Evolutionary conservation across 1,140 invertebrate species (phyloP).

Genomic region (Coelopa frigida): DNA sequence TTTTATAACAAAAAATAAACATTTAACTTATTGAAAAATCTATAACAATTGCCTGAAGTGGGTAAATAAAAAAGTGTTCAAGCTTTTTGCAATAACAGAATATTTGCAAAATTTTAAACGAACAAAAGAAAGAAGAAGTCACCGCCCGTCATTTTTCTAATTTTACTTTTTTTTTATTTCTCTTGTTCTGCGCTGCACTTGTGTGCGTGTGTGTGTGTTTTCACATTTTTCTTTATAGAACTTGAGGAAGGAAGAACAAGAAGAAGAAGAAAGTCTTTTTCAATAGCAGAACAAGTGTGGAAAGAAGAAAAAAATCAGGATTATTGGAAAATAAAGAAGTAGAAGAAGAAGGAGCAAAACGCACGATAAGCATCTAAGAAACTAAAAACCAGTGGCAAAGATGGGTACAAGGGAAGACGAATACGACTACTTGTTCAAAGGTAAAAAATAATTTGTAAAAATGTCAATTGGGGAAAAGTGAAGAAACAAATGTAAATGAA

Average conservation of each 20-base stretch:
- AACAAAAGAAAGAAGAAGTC: slow-evolving; percentile 3
- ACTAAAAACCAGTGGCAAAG: slow-evolving; percentile 41
- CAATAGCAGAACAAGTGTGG: not conserved
- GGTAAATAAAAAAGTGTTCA: slow-evolving; percentile 3
- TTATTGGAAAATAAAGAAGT: slow-evolving; percentile 2
- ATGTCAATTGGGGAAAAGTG: too few relatives aligned
- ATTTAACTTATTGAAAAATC: too few relatives aligned
- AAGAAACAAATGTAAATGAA: too few relatives aligned
- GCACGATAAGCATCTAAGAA: slow-evolving; percentile 1
- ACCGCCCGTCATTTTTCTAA: slow-evolving; percentile 11
- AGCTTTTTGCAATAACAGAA: too few relatives aligned
- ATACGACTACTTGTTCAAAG: slow-evolving; percentile 99
- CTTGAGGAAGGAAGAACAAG: slow-evolving; percentile 2
- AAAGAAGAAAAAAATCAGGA: slow-evolving; percentile 2
- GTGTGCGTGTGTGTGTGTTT: not conserved
- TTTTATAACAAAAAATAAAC: too few relatives aligned
- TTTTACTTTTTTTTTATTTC: slow-evolving; percentile 7
- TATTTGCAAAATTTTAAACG: too few relatives aligned
- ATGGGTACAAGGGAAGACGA: slow-evolving; percentile 98
- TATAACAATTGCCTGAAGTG: too few relatives aligned
- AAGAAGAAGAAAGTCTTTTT: slow-evolving; percentile 1
- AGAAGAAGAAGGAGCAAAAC: slow-evolving; percentile 1
- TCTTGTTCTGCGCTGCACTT: not conserved
- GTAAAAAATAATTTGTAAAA: too few relatives aligned
- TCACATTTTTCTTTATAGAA: slow-evolving; percentile 1